phyloP scores from a whole-genome alignment of 1,140 invertebrate genomes.

The Sarcophaga peregrina region DNA sequence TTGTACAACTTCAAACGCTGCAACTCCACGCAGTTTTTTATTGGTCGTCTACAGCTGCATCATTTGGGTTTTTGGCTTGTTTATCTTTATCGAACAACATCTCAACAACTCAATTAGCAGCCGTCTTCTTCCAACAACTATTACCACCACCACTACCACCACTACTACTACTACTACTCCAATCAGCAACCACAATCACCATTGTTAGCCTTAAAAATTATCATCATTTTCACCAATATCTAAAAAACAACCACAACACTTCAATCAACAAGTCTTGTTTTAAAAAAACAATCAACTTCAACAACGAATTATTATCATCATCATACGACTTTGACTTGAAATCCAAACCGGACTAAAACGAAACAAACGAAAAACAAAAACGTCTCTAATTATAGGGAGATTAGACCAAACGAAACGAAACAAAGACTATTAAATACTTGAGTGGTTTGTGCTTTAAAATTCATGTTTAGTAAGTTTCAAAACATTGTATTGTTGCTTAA shows the following conservation, averaged over 20 bases:
- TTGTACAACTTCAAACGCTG: constrained; percentile 28
- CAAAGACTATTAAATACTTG: constrained; percentile 8
- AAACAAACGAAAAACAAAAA: no score
- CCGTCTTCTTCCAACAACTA: constrained; percentile 4
- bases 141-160: constrained; percentile 26
- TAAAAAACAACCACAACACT: neutral
- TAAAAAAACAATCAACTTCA: constrained; percentile 2
- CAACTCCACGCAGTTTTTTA: constrained; percentile 3
- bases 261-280: constrained; percentile 1
- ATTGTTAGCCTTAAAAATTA: constrained; percentile 13
- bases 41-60: constrained; percentile 18
- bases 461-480: neutral
- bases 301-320: neutral
- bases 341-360: no score
- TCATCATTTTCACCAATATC: constrained; percentile 23
- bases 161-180: neutral
- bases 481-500: no score
- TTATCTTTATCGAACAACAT: constrained; percentile 31
- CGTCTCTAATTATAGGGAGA: neutral
- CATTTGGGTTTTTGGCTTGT: constrained; percentile 35
- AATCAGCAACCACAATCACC: constrained; percentile 26
- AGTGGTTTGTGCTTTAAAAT: neutral
- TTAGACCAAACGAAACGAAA: neutral
- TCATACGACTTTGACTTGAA: neutral
- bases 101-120: constrained; percentile 30